Evolutionary conservation across 1,140 invertebrate genomes (phyloP).

Genomic region (Lordiphosa stackelbergi): DNA sequence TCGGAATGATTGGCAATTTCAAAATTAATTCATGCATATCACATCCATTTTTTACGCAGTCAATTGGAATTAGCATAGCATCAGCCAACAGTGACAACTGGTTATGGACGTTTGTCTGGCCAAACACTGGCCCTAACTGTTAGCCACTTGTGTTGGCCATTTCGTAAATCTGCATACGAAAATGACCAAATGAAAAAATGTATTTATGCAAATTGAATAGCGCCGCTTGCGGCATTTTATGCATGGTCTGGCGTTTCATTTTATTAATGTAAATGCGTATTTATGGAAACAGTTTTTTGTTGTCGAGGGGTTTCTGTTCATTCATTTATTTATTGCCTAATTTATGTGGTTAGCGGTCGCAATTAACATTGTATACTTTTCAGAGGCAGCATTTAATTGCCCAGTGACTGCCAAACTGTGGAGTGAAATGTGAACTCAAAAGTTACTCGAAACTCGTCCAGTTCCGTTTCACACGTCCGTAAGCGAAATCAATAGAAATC

Average conservation of each 20-base stretch:
- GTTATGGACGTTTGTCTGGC: slow-evolving; percentile 20
- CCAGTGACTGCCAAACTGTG: slow-evolving; percentile 9
- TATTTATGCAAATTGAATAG: slow-evolving; percentile 64
- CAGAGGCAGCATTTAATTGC: slow-evolving; percentile 7
- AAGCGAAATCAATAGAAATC: slow-evolving; percentile 50
- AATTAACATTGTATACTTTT: slow-evolving; percentile 13
- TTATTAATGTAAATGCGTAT: slow-evolving; percentile 25
- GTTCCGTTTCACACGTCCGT: slow-evolving; percentile 6
- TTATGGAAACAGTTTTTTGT: slow-evolving; percentile 44
- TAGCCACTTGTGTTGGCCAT: slow-evolving; percentile 19
- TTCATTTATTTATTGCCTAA: slow-evolving; percentile 33
- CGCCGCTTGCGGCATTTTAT: slow-evolving; percentile 40
- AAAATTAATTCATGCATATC: slow-evolving; percentile 38
- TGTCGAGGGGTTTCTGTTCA: slow-evolving; percentile 8
- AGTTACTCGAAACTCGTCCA: slow-evolving; percentile 23
- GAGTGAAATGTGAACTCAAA: background rate
- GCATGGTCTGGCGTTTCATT: slow-evolving; percentile 28
- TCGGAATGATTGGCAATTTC: slow-evolving; percentile 47
- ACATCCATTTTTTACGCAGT: slow-evolving; percentile 44
- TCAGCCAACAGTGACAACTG: slow-evolving; percentile 23
- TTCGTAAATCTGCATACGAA: slow-evolving; percentile 34
- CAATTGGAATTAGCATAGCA: slow-evolving; percentile 26
- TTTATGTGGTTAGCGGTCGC: background rate
- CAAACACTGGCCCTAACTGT: background rate
- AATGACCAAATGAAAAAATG: slow-evolving; percentile 34